Evolutionary conservation across 2,797 vertebrate genomes (phyloP), one percentile per base, ranked within the genome.

Genomic region (Sparidentex hasta): DNA sequence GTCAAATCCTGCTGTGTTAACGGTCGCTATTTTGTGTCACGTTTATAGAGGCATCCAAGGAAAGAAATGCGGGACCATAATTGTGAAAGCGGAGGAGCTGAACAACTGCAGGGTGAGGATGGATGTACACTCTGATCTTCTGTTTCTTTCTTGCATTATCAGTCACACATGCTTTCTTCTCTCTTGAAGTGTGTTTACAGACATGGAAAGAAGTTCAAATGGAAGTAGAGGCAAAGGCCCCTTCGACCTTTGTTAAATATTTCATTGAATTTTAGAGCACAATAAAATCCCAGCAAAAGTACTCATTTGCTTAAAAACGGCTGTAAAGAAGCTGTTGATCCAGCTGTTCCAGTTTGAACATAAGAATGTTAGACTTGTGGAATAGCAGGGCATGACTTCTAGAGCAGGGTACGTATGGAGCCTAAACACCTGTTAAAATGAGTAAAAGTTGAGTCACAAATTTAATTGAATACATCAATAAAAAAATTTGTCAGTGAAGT

Each of bases 1-100:
- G 16, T 48, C 54, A 11, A 13, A 7, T 0, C 65, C 56, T 63
- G 38, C 65, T 46, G 27, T 38, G 56, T n/a, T n/a, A n/a, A n/a
- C n/a, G n/a, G n/a, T n/a, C n/a, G 51, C 29, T 47, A 1, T 64
- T 0, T 64, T 59, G 68, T 91, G 51, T 89, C 29, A 69, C 76
- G 84, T 66, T 90, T 87, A 47, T 92, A 99, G 98, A 74, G 98
- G 98, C 59, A 97, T 97, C 86, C 94, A 93, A n/a, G 96, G 96
- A 57, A 98, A 96, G 92, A 97, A 97, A 75, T 99, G 98, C 75
- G 98, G 98, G 70, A 97, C 94, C 2, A 96, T 98, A 82, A 97
- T 98, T 67, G 95, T 99, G 78, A 98, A 97, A 88, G 98, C 96
- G 0, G 98, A 99, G 84, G 98, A 99, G 76, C 92, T 99, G 41